Evolutionary conservation across 2,888 invertebrate genomes (phyloP).

Genomic region (Entomobrya multifasciata): DNA sequence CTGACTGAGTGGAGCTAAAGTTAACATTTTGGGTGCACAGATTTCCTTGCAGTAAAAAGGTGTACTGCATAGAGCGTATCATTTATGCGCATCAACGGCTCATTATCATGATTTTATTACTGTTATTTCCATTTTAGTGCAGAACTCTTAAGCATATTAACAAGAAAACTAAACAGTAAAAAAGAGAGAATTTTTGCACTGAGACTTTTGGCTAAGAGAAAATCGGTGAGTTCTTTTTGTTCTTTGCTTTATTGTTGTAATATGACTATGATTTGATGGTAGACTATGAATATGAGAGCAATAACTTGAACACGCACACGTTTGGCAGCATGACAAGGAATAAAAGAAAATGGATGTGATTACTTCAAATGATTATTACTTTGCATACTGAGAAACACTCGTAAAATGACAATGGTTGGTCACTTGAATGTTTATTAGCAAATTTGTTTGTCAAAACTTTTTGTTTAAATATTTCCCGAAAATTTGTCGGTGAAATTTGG

Average conservation of each 20-base stretch:
- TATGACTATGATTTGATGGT: not conserved
- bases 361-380: not conserved
- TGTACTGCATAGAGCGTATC: too few species aligned
- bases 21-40: not conserved
- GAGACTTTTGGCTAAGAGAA: too few species aligned
- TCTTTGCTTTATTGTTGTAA: too few species aligned
- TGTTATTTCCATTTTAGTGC: too few species aligned
- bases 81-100: too few species aligned
- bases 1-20: not conserved
- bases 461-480: not conserved
- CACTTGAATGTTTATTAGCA: not conserved
- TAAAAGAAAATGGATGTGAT: constrained; percentile 12
- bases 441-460: not conserved
- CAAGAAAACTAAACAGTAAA: too few species aligned
- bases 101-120: too few species aligned
- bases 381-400: not conserved
- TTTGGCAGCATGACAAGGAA: not conserved
- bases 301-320: constrained; percentile 4
- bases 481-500: too few species aligned
- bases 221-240: too few species aligned
- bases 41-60: not conserved
- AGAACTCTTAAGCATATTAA: too few species aligned
- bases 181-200: too few species aligned
- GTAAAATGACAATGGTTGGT: not conserved
- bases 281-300: not conserved